Conservation (phyloP, 2,113 vertebrate genomes). For the Chelonoidis abingdonii region DNA sequence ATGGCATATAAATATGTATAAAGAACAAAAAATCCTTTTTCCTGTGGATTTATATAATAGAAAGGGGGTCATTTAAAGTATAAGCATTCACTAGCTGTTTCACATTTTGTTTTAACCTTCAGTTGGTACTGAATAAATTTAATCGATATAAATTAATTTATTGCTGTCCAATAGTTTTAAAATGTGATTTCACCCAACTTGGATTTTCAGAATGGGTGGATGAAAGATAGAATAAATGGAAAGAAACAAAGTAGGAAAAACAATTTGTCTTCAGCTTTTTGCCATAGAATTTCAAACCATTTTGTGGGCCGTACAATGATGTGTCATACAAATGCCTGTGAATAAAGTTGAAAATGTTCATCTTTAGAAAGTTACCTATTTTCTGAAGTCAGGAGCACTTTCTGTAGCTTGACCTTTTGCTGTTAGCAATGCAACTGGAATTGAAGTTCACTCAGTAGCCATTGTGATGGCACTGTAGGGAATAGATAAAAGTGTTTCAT, state of each 20-base stretch:
- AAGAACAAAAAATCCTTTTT: neutral
- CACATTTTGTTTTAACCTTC: slow-evolving; percentile 1
- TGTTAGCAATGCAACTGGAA: neutral
- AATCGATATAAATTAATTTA: neutral
- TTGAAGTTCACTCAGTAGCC: neutral
- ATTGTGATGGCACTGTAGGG: neutral
- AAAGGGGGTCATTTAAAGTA: neutral
- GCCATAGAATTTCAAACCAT: neutral
- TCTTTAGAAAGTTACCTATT: neutral
- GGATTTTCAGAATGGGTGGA: neutral
- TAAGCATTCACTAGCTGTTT: neutral
- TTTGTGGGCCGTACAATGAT: neutral
- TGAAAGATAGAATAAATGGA: neutral
- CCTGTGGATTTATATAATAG: neutral
- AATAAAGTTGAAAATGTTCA: neutral
- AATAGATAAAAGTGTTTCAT: neutral
- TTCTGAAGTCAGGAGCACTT: neutral
- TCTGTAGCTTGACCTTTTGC: neutral
- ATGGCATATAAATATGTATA: neutral
- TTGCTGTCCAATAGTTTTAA: neutral
- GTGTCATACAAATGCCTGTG: neutral
- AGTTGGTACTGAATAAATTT: neutral
- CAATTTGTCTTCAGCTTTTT: neutral
- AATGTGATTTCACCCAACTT: neutral
- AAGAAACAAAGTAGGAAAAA: neutral